These are phyloP conservation scores for Drosophila crucigera DNA, from an alignment of 2,888 invertebrate species.

Conservation along the genomic window DNA sequence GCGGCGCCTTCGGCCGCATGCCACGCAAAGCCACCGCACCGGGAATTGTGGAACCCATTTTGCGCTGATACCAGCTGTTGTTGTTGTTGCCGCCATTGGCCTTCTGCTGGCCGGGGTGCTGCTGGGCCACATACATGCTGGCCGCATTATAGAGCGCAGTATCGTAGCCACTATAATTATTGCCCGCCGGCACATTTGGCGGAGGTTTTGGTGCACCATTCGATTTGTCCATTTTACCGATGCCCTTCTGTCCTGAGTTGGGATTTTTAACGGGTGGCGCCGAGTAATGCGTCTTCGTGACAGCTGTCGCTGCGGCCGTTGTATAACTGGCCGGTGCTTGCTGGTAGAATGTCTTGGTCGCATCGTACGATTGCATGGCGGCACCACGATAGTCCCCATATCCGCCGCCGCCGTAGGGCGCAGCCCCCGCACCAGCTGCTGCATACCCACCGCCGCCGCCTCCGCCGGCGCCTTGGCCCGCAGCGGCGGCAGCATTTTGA, in stretches of 20 bases:
- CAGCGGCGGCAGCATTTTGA: slow-evolving; percentile 88
- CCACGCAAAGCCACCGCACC: slow-evolving; percentile 76
- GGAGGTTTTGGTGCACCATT: slow-evolving; percentile 82
- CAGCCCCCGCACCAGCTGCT: slow-evolving; percentile 56
- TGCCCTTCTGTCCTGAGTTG: slow-evolving; percentile 86
- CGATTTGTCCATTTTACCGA: slow-evolving; percentile 81
- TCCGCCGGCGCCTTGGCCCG: slow-evolving; percentile 87
- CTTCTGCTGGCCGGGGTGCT: slow-evolving; percentile 84
- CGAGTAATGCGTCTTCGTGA: slow-evolving; percentile 85
- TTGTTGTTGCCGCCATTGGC: slow-evolving; percentile 63
- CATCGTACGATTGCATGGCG: slow-evolving; percentile 90
- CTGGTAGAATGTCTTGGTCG: slow-evolving; percentile 94
- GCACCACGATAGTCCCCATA: slow-evolving; percentile 87
- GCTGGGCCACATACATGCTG: slow-evolving; percentile 96
- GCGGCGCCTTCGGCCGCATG: slow-evolving; percentile 88
- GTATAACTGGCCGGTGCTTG: slow-evolving; percentile 87
- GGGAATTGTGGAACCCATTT: slow-evolving; percentile 84
- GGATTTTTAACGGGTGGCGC: slow-evolving; percentile 89
- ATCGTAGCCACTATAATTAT: slow-evolving; percentile 94
- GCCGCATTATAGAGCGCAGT: slow-evolving; percentile 98
- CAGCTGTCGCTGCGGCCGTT: slow-evolving; percentile 83
- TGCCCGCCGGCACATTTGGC: slow-evolving; percentile 88
- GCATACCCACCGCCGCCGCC: slow-evolving; percentile 87
- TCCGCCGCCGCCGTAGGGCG: slow-evolving; percentile 88
- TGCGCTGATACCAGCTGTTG: slow-evolving; percentile 87